phyloP scores from a whole-genome alignment of 2,888 invertebrate species.

The Phania funesta region DNA sequence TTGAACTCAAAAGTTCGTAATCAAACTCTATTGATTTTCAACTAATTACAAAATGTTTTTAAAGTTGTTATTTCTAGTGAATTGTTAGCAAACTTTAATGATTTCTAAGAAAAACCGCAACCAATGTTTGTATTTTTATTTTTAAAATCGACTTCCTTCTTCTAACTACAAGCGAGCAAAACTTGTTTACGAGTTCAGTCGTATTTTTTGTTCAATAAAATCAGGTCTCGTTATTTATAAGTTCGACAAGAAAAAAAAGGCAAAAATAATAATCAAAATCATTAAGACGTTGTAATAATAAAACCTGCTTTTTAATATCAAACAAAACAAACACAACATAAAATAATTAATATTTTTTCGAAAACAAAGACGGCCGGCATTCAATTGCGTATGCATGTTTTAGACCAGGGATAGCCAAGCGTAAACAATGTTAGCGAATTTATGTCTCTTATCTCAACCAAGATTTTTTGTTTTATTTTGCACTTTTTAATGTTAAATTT shows the following conservation, averaged over 20 bases:
- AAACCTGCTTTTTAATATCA: slow-evolving; percentile 21
- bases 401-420: not conserved
- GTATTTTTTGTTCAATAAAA: not conserved
- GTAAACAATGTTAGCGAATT: not conserved
- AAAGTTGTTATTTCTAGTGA: not conserved
- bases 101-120: slow-evolving; percentile 9
- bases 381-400: slow-evolving; percentile 24
- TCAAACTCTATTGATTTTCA: not conserved
- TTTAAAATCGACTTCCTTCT: slow-evolving; percentile 21
- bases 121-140: not conserved
- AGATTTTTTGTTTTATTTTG: too few species aligned
- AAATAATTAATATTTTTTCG: not conserved
- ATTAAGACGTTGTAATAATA: not conserved
- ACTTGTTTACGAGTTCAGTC: slow-evolving; percentile 1
- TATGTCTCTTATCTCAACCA: too few species aligned
- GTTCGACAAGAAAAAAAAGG: not conserved
- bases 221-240: slow-evolving; percentile 15
- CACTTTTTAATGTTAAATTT: too few species aligned
- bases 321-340: not conserved
- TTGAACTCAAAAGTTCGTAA: not conserved
- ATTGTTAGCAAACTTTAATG: not conserved
- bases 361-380: not conserved
- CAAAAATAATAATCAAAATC: not conserved
- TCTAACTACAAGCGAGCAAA: slow-evolving; percentile 3
- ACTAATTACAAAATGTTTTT: not conserved